Conservation (phyloP, 2,888 invertebrate species). For the Lacanobia wlatinum region DNA sequence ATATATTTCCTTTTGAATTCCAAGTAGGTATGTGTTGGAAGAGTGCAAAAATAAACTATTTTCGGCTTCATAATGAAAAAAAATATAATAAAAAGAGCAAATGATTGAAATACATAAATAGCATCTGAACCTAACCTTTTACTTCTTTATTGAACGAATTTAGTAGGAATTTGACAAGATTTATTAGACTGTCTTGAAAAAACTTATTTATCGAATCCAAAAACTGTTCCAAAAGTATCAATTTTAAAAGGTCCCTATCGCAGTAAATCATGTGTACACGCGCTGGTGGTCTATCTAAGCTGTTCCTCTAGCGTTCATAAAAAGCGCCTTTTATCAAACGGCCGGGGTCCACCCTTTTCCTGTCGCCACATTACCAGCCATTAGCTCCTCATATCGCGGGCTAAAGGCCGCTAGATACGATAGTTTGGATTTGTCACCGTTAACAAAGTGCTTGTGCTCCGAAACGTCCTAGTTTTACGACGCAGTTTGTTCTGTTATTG, state of each 20-base stretch:
- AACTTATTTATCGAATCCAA: not conserved
- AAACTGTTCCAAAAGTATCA: conserved; percentile 3
- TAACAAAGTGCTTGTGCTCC: conserved; percentile 57
- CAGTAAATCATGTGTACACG: conserved; percentile 54
- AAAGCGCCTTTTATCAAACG: conserved; percentile 79
- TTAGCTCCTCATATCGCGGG: conserved; percentile 73
- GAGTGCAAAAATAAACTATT: not conserved
- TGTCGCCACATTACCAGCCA: conserved; percentile 84
- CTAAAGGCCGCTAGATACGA: conserved; percentile 64
- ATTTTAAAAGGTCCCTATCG: conserved; percentile 20
- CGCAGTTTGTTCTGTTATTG: conserved; percentile 57
- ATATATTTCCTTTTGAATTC: not conserved
- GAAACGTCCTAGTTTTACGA: conserved; percentile 57
- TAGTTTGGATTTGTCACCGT: conserved; percentile 54
- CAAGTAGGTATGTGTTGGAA: not conserved
- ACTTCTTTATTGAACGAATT: not conserved
- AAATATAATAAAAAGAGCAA: too few relatives aligned
- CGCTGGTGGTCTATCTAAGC: conserved; percentile 56
- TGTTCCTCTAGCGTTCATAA: conserved; percentile 74
- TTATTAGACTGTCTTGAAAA: not conserved
- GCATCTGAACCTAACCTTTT: not conserved
- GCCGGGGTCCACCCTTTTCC: conserved; percentile 80
- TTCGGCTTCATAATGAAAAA: not conserved
- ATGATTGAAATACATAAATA: too few relatives aligned
- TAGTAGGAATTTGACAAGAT: not conserved